A percentile compares a stretch with the other conserved stretches of the same genome.
Conservation (phyloP, 2,113 vertebrate genomes). For the Semnornis frantzii region DNA sequence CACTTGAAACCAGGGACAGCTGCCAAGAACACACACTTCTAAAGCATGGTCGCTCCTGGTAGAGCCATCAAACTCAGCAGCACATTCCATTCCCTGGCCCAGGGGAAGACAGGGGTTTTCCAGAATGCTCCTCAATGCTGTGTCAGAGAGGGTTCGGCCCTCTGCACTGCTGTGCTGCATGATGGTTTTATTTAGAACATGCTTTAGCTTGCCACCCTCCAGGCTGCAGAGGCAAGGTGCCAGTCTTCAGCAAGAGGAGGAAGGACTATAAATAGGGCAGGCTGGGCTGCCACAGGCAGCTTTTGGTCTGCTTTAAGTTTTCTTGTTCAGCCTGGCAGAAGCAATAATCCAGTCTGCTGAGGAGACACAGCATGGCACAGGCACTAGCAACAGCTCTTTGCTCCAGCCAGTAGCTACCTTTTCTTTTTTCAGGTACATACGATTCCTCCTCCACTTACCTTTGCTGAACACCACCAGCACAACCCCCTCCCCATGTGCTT, state of each 20-base stretch:
- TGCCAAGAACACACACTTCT: not conserved
- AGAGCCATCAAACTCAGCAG: not conserved
- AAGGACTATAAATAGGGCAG: conserved; percentile 74
- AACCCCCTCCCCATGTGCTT: not conserved
- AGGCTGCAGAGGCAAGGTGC: conserved; percentile 70
- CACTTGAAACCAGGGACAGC: not conserved
- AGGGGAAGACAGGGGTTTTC: not conserved
- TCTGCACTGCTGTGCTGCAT: not conserved
- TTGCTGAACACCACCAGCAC: not conserved
- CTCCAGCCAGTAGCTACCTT: conserved; percentile 53
- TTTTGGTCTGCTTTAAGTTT: conserved; percentile 73
- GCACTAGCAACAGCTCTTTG: conserved; percentile 54
- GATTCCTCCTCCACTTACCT: conserved; percentile 27
- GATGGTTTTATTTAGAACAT: conserved; percentile 32
- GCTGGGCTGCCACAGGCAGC: conserved; percentile 66
- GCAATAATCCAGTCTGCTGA: conserved; percentile 55
- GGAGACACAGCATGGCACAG: conserved; percentile 48
- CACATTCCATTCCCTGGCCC: not conserved
- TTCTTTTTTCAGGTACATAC: conserved; percentile 45
- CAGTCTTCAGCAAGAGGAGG: conserved; percentile 64
- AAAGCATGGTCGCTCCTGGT: not conserved
- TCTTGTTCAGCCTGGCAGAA: conserved; percentile 51
- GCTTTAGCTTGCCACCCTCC: conserved; percentile 48
- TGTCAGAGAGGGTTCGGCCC: not conserved
- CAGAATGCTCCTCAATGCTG: rapidly evolving